Conservation (phyloP, 2,113 vertebrate genomes). For the Benitochromis conjunctus region DNA sequence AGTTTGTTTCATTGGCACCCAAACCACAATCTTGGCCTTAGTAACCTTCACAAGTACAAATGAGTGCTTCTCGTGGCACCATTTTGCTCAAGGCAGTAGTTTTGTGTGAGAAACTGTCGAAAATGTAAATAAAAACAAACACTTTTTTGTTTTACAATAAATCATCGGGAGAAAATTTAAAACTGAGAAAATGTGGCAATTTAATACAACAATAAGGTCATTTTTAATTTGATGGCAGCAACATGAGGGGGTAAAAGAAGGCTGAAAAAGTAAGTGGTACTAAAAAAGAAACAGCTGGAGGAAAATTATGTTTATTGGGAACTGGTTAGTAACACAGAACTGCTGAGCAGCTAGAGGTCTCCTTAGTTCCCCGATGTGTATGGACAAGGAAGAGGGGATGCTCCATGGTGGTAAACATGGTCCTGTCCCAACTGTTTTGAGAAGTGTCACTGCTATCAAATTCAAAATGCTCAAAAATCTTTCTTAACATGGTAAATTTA, state of each 20-base stretch:
- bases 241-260: background rate
- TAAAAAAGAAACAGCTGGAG: background rate
- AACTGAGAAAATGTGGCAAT: background rate
- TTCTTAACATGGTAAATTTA: too few relatives aligned
- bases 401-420: too few relatives aligned
- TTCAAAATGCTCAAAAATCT: too few relatives aligned
- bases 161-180: background rate
- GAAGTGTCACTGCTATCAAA: too few relatives aligned
- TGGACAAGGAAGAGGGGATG: too few relatives aligned
- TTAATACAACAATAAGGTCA: background rate
- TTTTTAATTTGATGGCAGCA: background rate
- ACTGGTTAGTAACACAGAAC: background rate
- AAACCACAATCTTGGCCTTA: slow-evolving; percentile 5
- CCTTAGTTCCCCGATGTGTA: too few relatives aligned
- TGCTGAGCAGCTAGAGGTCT: too few relatives aligned
- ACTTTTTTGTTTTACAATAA: background rate
- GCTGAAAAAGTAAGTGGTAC: background rate
- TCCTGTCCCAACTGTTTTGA: too few relatives aligned
- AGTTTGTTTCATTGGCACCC: slow-evolving; percentile 53
- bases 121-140: background rate
- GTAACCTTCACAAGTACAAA: slow-evolving; percentile 35
- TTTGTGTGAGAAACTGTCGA: background rate
- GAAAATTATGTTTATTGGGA: background rate
- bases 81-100: background rate
- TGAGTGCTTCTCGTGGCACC: slow-evolving; percentile 20